Percentiles rank a stretch among this genome's conserved stretches.
These are phyloP conservation scores for Catonia carolina DNA, from an alignment of 2,888 invertebrate species.

Conservation along the genomic window DNA sequence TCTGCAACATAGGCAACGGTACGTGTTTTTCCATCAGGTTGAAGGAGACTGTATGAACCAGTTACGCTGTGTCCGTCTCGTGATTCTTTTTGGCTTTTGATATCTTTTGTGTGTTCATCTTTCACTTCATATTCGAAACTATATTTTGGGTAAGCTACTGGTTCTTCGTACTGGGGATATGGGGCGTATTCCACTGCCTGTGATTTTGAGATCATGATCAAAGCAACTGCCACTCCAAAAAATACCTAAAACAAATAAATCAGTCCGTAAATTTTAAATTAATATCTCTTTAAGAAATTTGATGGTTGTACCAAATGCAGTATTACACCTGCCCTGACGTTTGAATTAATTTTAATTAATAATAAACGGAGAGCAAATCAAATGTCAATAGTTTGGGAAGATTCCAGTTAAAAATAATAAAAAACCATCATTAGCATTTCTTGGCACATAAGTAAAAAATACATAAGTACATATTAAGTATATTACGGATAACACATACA, in stretches of 20 bases:
- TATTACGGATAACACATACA: too few relatives aligned
- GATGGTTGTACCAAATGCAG: too few relatives aligned
- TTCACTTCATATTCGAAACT: slow-evolving; percentile 2
- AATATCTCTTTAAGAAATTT: too few relatives aligned
- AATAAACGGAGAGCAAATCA: too few relatives aligned
- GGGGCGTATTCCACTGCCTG: background rate
- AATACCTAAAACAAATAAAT: background rate
- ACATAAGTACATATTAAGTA: too few relatives aligned
- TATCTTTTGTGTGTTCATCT: slow-evolving; percentile 5
- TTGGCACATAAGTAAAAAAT: too few relatives aligned
- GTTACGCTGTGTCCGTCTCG: background rate
- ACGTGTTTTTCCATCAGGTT: slow-evolving; percentile 1
- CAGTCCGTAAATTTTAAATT: too few relatives aligned
- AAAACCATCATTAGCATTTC: too few relatives aligned
- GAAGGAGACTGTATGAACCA: background rate
- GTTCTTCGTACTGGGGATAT: background rate
- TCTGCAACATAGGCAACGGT: slow-evolving; percentile 40
- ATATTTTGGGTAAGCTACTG: background rate
- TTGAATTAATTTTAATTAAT: too few relatives aligned
- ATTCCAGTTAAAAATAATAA: too few relatives aligned
- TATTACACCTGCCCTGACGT: too few relatives aligned
- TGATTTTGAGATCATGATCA: background rate
- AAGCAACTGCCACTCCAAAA: background rate
- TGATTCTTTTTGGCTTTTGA: slow-evolving; percentile 3
- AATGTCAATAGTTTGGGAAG: too few relatives aligned